Percentiles rank a stretch among this genome's conserved stretches.
Conservation (phyloP, 2,888 invertebrate species). For the Hoplodrina blanda region DNA sequence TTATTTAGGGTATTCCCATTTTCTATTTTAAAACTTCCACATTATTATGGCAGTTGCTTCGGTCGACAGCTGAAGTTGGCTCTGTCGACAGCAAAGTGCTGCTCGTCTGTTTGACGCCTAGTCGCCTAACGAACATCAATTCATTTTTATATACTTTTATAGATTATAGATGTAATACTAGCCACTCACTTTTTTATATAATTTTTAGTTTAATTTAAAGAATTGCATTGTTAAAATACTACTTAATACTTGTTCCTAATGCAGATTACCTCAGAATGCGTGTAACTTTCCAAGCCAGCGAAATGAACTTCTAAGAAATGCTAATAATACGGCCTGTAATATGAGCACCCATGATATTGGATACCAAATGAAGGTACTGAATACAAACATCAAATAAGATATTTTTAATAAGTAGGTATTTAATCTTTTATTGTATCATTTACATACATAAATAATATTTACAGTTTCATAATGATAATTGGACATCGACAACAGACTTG, state of each 20-base stretch:
- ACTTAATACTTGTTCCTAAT: conserved; percentile 2
- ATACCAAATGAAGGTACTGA: conserved; percentile 52
- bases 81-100: too few species aligned
- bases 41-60: too few species aligned
- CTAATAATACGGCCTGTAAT: conserved; percentile 32
- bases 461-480: conserved; percentile 85
- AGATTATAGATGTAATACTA: neutral
- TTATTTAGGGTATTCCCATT: too few species aligned
- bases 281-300: conserved; percentile 17
- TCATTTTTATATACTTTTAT: too few species aligned
- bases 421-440: conserved; percentile 23
- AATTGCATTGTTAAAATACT: neutral
- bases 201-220: too few species aligned
- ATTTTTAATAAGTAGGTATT: neutral
- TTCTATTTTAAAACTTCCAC: too few species aligned
- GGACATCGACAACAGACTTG: conserved; percentile 85
- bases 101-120: too few species aligned
- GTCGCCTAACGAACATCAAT: too few species aligned
- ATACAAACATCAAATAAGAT: neutral
- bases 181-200: neutral
- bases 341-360: conserved; percentile 33
- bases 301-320: conserved; percentile 34
- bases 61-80: too few species aligned
- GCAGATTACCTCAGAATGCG: conserved; percentile 36
- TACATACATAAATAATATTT: conserved; percentile 28